These are phyloP conservation scores for Saxicola maurus DNA, from an alignment of 2,797 vertebrate species.

Conservation along the genomic window DNA sequence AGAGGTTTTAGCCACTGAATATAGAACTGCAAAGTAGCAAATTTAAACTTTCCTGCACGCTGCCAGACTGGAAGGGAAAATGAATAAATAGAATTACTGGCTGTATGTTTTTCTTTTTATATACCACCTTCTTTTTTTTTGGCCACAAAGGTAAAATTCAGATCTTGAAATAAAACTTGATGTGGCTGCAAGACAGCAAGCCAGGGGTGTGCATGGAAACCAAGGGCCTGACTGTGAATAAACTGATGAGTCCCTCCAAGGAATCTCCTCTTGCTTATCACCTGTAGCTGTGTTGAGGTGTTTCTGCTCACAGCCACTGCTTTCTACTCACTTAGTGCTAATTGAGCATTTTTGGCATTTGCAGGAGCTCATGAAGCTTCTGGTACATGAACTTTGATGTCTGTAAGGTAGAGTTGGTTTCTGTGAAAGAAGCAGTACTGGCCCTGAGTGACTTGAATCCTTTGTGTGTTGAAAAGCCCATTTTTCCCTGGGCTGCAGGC, in stretches of 20 bases:
- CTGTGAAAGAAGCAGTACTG: neutral
- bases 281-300: neutral
- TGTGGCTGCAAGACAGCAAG: neutral
- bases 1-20: neutral
- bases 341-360: neutral
- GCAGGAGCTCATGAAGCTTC: neutral
- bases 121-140: neutral
- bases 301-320: neutral
- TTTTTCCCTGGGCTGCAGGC: neutral
- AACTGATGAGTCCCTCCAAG: neutral
- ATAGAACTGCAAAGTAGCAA: neutral
- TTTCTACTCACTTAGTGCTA: neutral
- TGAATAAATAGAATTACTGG: neutral
- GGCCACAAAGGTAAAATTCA: neutral
- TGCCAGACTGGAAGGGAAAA: neutral
- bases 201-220: rapidly evolving
- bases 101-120: neutral
- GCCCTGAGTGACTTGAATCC: neutral
- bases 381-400: rapidly evolving
- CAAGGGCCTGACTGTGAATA: neutral
- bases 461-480: neutral
- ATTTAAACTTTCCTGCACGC: neutral
- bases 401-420: neutral
- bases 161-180: neutral
- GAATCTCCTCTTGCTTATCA: neutral